phyloP scores from a whole-genome alignment of 2,113 vertebrate genomes.

The Opisthocomus hoazin region DNA sequence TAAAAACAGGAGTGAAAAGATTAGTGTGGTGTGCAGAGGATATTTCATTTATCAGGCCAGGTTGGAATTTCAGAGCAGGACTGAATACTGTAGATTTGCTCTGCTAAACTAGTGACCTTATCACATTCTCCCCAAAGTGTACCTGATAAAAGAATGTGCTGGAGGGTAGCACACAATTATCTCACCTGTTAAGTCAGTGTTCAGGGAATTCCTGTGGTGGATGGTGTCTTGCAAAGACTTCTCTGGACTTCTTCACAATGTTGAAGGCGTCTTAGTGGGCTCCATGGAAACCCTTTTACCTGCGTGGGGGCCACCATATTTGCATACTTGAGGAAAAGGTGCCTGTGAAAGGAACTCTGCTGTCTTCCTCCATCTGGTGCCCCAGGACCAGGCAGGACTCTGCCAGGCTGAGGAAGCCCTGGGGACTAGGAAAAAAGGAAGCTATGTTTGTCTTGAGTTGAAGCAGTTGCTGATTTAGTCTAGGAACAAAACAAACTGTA shows the following conservation, averaged over 20 bases:
- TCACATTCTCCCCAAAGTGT: not conserved
- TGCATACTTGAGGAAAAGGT: not conserved
- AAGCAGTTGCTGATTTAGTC: not conserved
- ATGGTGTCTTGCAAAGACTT: not conserved
- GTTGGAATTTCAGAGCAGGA: not conserved
- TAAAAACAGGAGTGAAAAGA: not conserved
- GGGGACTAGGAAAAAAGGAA: not conserved
- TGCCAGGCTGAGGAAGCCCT: not conserved
- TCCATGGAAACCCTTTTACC: not conserved
- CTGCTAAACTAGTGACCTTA: constrained; percentile 39
- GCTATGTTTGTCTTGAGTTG: not conserved
- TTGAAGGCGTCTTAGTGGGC: not conserved
- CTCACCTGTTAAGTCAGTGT: constrained; percentile 2
- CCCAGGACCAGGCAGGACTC: not conserved
- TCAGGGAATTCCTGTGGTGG: not conserved
- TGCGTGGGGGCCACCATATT: not conserved
- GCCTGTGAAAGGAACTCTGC: not conserved
- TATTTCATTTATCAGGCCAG: not conserved
- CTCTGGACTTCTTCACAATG: constrained; percentile 10
- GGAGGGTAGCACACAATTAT: constrained; percentile 48
- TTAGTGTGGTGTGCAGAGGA: not conserved
- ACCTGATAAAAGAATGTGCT: constrained; percentile 55
- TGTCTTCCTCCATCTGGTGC: not conserved
- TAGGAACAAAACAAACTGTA: not conserved
- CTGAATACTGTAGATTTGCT: constrained; percentile 9